phyloP scores from a whole-genome alignment of 2,888 invertebrate species.

The Magallana nippona region DNA sequence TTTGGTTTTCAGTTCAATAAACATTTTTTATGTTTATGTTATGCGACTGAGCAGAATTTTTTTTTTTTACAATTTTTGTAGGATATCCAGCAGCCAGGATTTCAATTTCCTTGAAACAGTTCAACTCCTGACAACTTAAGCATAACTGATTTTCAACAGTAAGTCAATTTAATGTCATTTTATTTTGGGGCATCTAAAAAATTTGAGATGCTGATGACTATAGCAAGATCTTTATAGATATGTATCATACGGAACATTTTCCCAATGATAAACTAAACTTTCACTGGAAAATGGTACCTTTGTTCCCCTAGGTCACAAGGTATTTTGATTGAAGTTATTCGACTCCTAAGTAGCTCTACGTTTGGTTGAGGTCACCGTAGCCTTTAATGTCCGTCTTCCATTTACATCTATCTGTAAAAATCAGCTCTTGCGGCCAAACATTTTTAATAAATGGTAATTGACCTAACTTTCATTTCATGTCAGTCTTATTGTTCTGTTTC shows the following conservation, averaged over 20 bases:
- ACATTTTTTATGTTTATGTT: not conserved
- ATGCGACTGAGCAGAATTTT: not conserved
- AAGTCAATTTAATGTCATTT: not conserved
- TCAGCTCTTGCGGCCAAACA: constrained; percentile 5
- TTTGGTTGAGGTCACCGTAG: constrained; percentile 6
- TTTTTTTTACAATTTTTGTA: constrained; percentile 9
- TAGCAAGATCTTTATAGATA: constrained; percentile 3
- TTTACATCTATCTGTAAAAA: constrained; percentile 31
- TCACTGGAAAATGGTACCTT: not conserved
- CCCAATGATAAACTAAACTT: not conserved
- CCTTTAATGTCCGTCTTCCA: constrained; percentile 12
- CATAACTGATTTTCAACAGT: not conserved
- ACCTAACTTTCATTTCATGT: constrained; percentile 18
- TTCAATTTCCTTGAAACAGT: not conserved
- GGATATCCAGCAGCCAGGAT: not conserved
- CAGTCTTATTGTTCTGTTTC: not conserved
- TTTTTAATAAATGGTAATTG: constrained; percentile 30
- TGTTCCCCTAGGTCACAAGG: not conserved
- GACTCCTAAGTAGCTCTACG: not conserved
- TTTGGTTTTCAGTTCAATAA: not conserved
- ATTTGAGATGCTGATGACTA: not conserved
- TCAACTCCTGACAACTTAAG: not conserved
- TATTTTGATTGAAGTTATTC: constrained; percentile 20
- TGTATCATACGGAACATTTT: not conserved
- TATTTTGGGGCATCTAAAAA: not conserved